A percentile compares a stretch with the other conserved stretches of the same genome.
phyloP scores from a whole-genome alignment of 1,140 invertebrate species.

The Orius insidiosus region DNA sequence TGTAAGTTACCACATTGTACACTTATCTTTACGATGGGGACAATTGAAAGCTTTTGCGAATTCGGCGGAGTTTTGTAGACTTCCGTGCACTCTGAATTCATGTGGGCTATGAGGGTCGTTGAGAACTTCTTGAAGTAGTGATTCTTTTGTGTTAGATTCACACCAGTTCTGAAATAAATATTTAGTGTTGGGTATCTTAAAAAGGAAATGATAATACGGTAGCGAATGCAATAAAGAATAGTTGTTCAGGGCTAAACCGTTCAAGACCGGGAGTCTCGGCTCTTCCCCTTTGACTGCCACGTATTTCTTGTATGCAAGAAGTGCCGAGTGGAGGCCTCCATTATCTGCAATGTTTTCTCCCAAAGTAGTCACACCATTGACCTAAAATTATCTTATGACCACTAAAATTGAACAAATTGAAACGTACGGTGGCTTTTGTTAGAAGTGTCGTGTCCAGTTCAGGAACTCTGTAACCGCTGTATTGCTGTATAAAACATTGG shows the following conservation, averaged over 20 bases:
- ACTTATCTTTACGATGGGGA: conserved; percentile 61
- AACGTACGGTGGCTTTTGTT: conserved; percentile 18
- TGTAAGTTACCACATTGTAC: conserved; percentile 25
- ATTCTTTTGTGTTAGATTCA: conserved; percentile 41
- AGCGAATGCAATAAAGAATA: conserved; percentile 78
- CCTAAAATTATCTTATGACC: too few relatives aligned
- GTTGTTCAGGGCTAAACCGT: conserved; percentile 53
- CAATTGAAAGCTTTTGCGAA: conserved; percentile 72
- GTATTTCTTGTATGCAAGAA: conserved; percentile 48
- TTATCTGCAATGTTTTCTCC: conserved; percentile 91
- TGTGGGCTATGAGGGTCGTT: conserved; percentile 61
- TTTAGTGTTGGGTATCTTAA: conserved; percentile 10
- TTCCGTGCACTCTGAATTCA: conserved; percentile 57
- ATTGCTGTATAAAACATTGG: conserved; percentile 79
- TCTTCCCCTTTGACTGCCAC: conserved; percentile 24
- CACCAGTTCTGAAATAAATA: conserved; percentile 52
- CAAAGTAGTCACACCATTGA: conserved; percentile 62
- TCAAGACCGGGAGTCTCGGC: conserved; percentile 56
- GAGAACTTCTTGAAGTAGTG: conserved; percentile 43
- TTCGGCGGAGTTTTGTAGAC: conserved; percentile 67
- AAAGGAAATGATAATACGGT: too few relatives aligned
- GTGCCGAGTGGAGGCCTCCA: conserved; percentile 65
- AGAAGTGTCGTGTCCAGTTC: conserved; percentile 31
- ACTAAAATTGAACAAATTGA: too few relatives aligned
- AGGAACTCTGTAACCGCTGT: conserved; percentile 53